Base-by-base conservation (phyloP, 2,888 invertebrate species). In the Leptodirus hochenwartii region DNA sequence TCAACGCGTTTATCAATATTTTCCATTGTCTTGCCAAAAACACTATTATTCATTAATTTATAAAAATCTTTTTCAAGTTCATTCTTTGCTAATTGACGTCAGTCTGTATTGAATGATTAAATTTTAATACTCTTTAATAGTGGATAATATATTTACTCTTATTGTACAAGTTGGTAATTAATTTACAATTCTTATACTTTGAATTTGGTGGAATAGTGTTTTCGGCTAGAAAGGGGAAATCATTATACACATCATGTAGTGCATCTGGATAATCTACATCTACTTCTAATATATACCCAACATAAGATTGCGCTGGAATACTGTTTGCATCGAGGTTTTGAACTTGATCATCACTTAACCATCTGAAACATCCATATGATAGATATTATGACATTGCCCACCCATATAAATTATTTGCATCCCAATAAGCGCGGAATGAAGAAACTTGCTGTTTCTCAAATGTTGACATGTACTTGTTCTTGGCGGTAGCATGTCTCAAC, bases 21-120 rank as follows among this genome's bases (percentile, higher is more conserved):
- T 39, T 54, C 54, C 47, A 56, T 54, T 2, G 50, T 50, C 42
- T 53, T 55, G 5, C 40, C 44, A 27, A 36, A 44, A 3, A 43
- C 37, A 1, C 38, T 33, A 35, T 55, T 51, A 32, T 50, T 51
- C 45, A 51, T 43, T 13, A 50, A 32, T 41, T 56, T 36, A 27
- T 27, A 34, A 11, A 47, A 46, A 27, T 34, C 29, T 30, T 30
- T 38, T n/a, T 32, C 34, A 29, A 36, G 36, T 17, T 28, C 29
- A 17, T 32, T 34, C 27, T 11, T 12, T 10, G 34, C 27, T 3
- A 14, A 3, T 8, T 31, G 22, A 8, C 34, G 26, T 27, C 22
- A 17, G 6, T 15, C 9, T 3, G 36, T 34, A 24, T 37, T 37
- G 34, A 30, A 33, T 53, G 51, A 2, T 37, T 31, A 37, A 52